These are phyloP conservation scores for Cynopterus brachyotis DNA, from an alignment of 2,113 vertebrate species.

Conservation along the genomic window DNA sequence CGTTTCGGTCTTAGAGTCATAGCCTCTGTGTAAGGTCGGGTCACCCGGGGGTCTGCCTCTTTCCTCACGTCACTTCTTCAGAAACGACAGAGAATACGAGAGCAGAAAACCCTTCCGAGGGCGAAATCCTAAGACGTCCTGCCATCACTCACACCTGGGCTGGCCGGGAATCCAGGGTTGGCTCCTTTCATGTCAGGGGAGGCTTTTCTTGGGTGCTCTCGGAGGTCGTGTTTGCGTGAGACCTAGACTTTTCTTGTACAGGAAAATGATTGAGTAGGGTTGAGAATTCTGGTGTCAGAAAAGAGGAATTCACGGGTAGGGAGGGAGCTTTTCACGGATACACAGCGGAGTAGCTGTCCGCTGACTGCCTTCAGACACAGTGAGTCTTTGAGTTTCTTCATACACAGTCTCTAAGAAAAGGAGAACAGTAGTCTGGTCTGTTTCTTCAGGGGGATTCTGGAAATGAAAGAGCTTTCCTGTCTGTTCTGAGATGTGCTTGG, in stretches of 20 bases:
- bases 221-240: neutral
- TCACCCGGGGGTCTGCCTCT: neutral
- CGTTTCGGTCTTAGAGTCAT: neutral
- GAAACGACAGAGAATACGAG: neutral
- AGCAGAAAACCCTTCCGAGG: neutral
- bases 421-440: conserved; percentile 64
- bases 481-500: neutral
- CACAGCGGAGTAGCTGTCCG: conserved; percentile 52
- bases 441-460: conserved; percentile 50
- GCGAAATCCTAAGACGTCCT: neutral
- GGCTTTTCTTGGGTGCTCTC: neutral
- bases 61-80: neutral
- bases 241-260: neutral
- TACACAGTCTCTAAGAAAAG: conserved; percentile 47
- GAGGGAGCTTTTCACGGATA: neutral
- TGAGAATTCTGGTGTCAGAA: neutral
- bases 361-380: conserved; percentile 38
- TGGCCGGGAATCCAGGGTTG: neutral
- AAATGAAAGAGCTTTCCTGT: conserved; percentile 71
- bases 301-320: neutral
- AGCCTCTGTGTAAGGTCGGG: conserved; percentile 39
- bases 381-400: conserved; percentile 61
- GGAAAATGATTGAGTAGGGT: neutral
- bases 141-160: neutral
- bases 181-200: neutral